Evolutionary conservation across 2,888 invertebrate genomes (phyloP).

Genomic region (Scelioninae gen. 1): DNA sequence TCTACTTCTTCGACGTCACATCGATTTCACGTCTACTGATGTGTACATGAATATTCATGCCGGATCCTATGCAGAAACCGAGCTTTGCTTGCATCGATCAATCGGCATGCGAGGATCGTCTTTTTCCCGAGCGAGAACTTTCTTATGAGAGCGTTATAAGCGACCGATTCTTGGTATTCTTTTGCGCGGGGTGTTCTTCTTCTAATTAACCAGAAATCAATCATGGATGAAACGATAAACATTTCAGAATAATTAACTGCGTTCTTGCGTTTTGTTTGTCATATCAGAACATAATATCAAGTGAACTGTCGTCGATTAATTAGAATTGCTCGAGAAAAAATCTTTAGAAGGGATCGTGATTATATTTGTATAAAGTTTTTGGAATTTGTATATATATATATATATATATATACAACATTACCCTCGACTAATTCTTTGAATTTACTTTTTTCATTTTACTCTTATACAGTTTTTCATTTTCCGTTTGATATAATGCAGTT

Average conservation of each 20-base stretch:
- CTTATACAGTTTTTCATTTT: no score
- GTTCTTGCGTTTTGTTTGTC: conserved; percentile 49
- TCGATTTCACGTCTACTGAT: conserved; percentile 59
- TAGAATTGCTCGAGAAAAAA: neutral
- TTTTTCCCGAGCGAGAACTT: conserved; percentile 74
- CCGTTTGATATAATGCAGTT: no score
- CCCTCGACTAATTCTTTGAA: no score
- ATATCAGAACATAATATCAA: conserved; percentile 37
- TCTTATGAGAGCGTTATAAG: conserved; percentile 73
- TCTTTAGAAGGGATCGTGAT: no score
- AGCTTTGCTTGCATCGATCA: conserved; percentile 63
- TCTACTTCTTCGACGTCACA: conserved; percentile 65
- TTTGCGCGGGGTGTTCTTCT: conserved; percentile 70
- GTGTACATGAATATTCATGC: conserved; percentile 78
- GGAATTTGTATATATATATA: no score
- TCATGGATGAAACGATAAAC: conserved; percentile 75
- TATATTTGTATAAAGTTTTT: no score
- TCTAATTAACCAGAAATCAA: conserved; percentile 82
- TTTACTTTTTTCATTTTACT: no score
- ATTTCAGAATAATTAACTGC: conserved; percentile 70
- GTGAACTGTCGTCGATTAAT: conserved; percentile 4
- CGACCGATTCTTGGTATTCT: conserved; percentile 74
- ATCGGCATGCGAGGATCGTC: conserved; percentile 74
- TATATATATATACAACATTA: no score
- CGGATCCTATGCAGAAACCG: conserved; percentile 76